A percentile compares a stretch with the other conserved stretches of the same genome.
These are phyloP conservation scores for Spatula clypeata DNA, from an alignment of 2,797 vertebrate species.

Conservation along the genomic window DNA sequence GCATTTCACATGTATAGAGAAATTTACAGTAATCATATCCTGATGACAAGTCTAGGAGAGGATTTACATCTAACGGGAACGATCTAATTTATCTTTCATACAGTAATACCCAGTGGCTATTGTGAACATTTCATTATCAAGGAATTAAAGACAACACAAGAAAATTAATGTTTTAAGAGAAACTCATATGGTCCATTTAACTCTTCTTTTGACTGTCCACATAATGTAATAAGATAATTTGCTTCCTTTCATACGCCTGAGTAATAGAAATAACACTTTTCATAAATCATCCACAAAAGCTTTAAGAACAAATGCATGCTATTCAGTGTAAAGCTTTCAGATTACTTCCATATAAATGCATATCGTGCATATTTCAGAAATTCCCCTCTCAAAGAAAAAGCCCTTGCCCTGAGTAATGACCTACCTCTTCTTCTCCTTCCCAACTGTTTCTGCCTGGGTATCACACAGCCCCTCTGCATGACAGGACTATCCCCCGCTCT, in stretches of 20 bases:
- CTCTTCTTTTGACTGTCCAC: constrained; percentile 65
- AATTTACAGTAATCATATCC: constrained; percentile 67
- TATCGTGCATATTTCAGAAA: neutral
- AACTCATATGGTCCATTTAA: constrained; percentile 59
- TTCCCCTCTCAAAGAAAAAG: neutral
- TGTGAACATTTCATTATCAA: constrained; percentile 71
- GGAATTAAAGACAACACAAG: constrained; percentile 77
- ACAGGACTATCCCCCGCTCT: neutral
- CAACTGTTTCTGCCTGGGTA: neutral
- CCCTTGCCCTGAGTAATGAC: neutral
- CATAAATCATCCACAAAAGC: constrained; percentile 56
- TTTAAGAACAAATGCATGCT: constrained; percentile 33
- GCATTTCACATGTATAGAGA: constrained; percentile 65
- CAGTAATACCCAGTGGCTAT: constrained; percentile 71
- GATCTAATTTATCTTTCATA: constrained; percentile 74
- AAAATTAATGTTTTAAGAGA: constrained; percentile 72
- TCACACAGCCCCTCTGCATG: neutral
- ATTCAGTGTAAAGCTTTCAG: neutral
- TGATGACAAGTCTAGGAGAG: constrained; percentile 63
- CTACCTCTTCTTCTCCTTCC: neutral
- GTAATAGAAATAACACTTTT: constrained; percentile 60
- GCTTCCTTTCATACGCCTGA: constrained; percentile 38
- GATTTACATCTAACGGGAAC: constrained; percentile 61
- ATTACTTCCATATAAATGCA: constrained; percentile 26
- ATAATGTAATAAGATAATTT: constrained; percentile 65